Percentiles rank a stretch among this genome's conserved stretches.
Conservation (phyloP, 2,888 invertebrate species). For the Spicauda simplicius region DNA sequence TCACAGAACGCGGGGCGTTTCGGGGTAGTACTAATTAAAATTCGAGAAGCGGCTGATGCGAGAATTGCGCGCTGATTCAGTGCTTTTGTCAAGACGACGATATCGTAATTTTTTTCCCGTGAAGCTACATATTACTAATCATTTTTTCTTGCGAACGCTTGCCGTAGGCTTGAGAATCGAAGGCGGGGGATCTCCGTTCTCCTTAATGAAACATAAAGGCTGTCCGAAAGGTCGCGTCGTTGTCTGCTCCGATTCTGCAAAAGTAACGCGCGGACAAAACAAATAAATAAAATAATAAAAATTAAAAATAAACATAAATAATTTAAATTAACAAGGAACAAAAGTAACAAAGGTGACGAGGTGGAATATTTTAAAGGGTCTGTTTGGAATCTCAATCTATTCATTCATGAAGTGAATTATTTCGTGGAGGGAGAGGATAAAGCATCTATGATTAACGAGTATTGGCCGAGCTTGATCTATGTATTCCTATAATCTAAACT, state of each 20-base stretch:
- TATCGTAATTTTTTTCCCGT: slow-evolving; percentile 56
- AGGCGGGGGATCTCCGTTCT: slow-evolving; percentile 82
- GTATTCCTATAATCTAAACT: slow-evolving; percentile 70
- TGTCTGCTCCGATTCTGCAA: slow-evolving; percentile 83
- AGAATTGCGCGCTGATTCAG: slow-evolving; percentile 64
- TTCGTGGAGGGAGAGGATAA: slow-evolving; percentile 69
- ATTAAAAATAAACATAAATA: slow-evolving; percentile 26
- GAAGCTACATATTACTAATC: slow-evolving; percentile 57
- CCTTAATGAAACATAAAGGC: slow-evolving; percentile 89
- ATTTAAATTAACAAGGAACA: slow-evolving; percentile 43
- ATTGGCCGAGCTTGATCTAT: slow-evolving; percentile 74
- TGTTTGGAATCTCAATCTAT: slow-evolving; percentile 27
- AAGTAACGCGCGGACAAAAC: slow-evolving; percentile 71
- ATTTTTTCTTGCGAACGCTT: slow-evolving; percentile 83
- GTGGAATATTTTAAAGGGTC: slow-evolving; percentile 36
- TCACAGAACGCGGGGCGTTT: slow-evolving; percentile 85
- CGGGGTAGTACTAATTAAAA: slow-evolving; percentile 68
- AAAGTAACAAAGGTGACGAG: slow-evolving; percentile 41
- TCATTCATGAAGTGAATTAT: slow-evolving; percentile 54
- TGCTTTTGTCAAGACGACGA: slow-evolving; percentile 64
- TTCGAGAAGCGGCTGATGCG: slow-evolving; percentile 67
- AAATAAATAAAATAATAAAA: slow-evolving; percentile 60
- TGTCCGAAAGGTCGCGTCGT: slow-evolving; percentile 91
- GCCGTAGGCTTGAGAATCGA: slow-evolving; percentile 81
- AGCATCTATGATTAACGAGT: slow-evolving; percentile 66